Base-by-base conservation (phyloP, 2,113 vertebrate genomes). In the Calypte anna region DNA sequence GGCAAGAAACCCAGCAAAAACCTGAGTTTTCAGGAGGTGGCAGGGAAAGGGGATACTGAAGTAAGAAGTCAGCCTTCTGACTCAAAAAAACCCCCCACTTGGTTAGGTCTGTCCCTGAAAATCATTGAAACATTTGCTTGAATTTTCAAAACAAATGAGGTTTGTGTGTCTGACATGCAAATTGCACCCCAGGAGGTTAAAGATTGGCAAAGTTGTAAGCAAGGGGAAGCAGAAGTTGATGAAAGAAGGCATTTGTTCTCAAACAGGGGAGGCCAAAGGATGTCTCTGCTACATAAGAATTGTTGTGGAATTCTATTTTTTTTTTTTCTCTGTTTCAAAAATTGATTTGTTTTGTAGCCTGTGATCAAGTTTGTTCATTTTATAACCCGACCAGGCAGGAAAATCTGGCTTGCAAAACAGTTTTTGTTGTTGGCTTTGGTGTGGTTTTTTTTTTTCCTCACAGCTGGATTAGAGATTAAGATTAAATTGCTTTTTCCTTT, bases 71-170 rank as follows among this genome's bases (percentile, higher is more conserved):
- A 15, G 1, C 31, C 61, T 67, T 70, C 28, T 36, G 1, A 23
- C 46, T 21, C 30, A 12, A 58, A 40, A 63, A 36, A 63, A 36
- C 44, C 5, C 5, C 27, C 1, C 18, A 18, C 20, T 69, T 74
- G 4, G 2, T 59, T 21, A 20, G 36, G 15, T 33, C 27, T 50
- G n/a, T 28, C 69, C n/a, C 82, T 57, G 50, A 54, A 75, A 81
- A 74, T 16, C 78, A 38, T 7, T 25, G 40, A 17, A 69, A 67
- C 40, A 53, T 92, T 90, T 86, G 67, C 55, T 33, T 83, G 67
- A 44, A 91, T 95, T 94, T 90, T 40, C 88, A 14, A 92, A 82
- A 59, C 93, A 95, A 95, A 94, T 61, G 36, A 94, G 36, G 14
- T 82, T 24, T 46, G 54, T n/a, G 1, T 40, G 67, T 67, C 82